Conservation (phyloP, 2,888 invertebrate species). For the Pterostichus niger region DNA sequence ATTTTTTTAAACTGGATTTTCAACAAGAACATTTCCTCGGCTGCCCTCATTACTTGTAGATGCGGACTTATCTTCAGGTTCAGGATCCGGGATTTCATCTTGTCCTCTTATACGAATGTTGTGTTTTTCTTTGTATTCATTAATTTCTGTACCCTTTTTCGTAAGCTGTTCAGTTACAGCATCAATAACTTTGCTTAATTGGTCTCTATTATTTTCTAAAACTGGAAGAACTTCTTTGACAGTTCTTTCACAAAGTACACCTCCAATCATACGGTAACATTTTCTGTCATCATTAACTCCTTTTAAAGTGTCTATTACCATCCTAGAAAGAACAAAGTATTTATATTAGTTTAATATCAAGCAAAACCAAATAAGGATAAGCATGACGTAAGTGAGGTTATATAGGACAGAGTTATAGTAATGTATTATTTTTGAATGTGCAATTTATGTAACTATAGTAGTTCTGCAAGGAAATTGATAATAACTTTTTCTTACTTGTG, state of each 20-base stretch:
- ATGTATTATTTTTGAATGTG: neutral
- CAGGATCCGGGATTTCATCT: conserved; percentile 76
- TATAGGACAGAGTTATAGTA: neutral
- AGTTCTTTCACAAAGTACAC: conserved; percentile 94
- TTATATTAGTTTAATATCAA: neutral
- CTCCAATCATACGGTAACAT: conserved; percentile 96
- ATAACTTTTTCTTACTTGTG: conserved; percentile 87
- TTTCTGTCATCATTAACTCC: conserved; percentile 90
- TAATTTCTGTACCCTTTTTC: conserved; percentile 93
- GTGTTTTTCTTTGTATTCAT: conserved; percentile 93
- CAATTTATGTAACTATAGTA: neutral
- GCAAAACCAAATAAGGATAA: conserved; percentile 23
- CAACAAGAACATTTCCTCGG: conserved; percentile 76
- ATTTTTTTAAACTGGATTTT: conserved; percentile 52
- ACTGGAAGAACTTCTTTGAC: conserved; percentile 95
- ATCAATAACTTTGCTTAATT: conserved; percentile 89
- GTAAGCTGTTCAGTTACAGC: conserved; percentile 89
- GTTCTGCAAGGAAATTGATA: neutral
- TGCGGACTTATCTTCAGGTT: conserved; percentile 69
- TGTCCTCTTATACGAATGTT: conserved; percentile 91
- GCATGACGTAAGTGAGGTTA: conserved; percentile 57
- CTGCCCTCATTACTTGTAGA: conserved; percentile 71
- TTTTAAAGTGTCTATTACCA: conserved; percentile 95
- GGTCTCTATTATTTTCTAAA: conserved; percentile 87
- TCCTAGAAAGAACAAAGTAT: conserved; percentile 80